phyloP scores from a whole-genome alignment of 2,888 invertebrate species.

The Ptychoptera contaminata region DNA sequence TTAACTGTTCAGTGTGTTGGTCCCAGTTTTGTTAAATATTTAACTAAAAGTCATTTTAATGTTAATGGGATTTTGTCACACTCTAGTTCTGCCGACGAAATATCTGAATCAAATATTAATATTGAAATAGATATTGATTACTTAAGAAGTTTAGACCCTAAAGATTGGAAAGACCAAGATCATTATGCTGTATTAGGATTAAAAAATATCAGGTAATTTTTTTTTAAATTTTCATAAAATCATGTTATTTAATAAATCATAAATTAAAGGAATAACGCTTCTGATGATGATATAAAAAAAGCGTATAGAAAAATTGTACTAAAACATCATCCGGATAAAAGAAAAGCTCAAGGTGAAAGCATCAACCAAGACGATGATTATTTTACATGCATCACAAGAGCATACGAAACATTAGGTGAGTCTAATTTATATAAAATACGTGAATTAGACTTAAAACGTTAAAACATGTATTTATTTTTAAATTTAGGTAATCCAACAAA shows the following conservation, averaged over 20 bases:
- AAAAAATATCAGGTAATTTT: conserved; percentile 35
- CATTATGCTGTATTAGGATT: conserved; percentile 94
- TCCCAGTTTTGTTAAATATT: conserved; percentile 34
- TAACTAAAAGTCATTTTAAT: conserved; percentile 35
- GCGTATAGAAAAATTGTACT: conserved; percentile 85
- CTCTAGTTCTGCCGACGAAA: conserved; percentile 19
- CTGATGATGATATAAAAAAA: conserved; percentile 83
- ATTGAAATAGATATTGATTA: conserved; percentile 66
- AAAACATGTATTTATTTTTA: background rate
- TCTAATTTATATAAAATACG: background rate
- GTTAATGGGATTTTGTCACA: conserved; percentile 30
- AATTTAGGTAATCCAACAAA: conserved; percentile 52
- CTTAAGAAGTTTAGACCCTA: conserved; percentile 79
- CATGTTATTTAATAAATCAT: background rate
- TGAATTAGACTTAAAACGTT: background rate
- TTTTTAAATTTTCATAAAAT: background rate
- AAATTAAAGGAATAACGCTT: conserved; percentile 59
- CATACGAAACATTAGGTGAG: conserved; percentile 78
- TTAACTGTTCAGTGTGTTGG: conserved; percentile 35
- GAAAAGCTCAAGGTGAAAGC: conserved; percentile 79
- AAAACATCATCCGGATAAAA: conserved; percentile 96
- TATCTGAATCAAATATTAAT: conserved; percentile 28
- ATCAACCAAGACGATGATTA: conserved; percentile 86
- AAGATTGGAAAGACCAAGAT: conserved; percentile 96
- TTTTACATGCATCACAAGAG: conserved; percentile 96